Conservation (phyloP, 2,888 invertebrate species). For the Sacculina carcini region DNA sequence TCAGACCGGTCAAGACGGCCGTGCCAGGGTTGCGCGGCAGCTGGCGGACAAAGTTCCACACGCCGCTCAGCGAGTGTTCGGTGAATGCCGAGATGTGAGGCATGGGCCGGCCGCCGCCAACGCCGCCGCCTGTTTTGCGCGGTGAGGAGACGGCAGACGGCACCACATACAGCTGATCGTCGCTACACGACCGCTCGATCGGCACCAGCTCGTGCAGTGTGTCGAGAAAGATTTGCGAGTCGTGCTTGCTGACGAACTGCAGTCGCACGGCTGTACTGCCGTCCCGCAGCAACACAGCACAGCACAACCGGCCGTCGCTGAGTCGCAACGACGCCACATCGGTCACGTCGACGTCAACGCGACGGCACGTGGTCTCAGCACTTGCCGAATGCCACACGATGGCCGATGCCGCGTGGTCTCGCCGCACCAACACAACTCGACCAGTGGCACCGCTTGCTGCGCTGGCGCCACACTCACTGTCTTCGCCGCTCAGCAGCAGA, state of each 20-base stretch:
- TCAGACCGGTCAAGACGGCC: conserved; percentile 10
- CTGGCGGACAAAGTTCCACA: conserved; percentile 34
- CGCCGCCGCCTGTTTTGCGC: no score
- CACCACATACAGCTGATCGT: background rate
- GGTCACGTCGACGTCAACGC: background rate
- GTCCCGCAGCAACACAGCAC: background rate
- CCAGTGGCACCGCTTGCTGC: no score
- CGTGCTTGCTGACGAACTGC: background rate
- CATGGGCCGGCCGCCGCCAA: conserved; percentile 24
- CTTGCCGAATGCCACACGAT: no score
- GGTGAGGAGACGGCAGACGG: no score
- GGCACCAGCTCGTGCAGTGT: background rate
- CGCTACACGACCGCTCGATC: background rate
- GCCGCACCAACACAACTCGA: no score
- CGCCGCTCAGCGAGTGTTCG: conserved; percentile 33
- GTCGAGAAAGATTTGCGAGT: background rate
- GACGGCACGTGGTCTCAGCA: no score
- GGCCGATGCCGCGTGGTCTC: no score
- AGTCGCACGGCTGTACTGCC: background rate
- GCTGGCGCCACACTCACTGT: no score
- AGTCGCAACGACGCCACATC: background rate
- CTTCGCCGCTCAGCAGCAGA: no score
- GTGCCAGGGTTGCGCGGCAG: conserved; percentile 33
- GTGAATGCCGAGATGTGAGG: conserved; percentile 54
- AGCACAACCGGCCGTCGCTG: background rate